A percentile compares a stretch with the other conserved stretches of the same genome.
phyloP scores from a whole-genome alignment of 1,140 invertebrate species.

The Ips typographus region DNA sequence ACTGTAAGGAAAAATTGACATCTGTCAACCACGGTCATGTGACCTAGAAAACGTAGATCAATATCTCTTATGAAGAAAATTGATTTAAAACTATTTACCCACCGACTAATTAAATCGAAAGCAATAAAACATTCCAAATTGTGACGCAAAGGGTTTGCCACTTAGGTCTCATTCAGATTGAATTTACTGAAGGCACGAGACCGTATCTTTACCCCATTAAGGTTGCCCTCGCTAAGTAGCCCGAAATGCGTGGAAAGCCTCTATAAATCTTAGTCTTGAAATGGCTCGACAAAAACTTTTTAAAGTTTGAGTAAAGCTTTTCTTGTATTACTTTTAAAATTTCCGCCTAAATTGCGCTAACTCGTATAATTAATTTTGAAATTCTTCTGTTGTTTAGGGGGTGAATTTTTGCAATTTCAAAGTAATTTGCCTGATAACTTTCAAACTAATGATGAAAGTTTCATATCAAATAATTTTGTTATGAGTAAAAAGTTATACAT shows the following conservation, averaged over 20 bases:
- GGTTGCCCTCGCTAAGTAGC: background rate
- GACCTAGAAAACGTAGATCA: too few species aligned
- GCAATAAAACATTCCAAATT: background rate
- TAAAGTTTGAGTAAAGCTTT: background rate
- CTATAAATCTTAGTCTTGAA: background rate
- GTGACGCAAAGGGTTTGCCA: background rate
- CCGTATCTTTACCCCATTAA: background rate
- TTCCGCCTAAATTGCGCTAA: background rate
- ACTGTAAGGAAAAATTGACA: too few species aligned
- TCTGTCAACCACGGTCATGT: too few species aligned
- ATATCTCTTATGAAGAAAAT: too few species aligned
- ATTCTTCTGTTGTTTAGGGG: background rate
- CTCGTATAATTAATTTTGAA: background rate
- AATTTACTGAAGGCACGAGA: conserved; percentile 4
- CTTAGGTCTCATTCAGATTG: background rate
- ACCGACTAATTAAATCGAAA: background rate
- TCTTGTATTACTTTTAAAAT: background rate
- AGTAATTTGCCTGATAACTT: too few species aligned
- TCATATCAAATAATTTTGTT: too few species aligned
- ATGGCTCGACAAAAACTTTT: conserved; percentile 3
- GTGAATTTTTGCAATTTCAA: too few species aligned
- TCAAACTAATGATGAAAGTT: too few species aligned
- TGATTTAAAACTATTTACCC: background rate
- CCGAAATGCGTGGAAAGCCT: conserved; percentile 2
- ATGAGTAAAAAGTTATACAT: too few species aligned